Conservation (phyloP, 2,888 invertebrate species). For the Frankliniella intonsa region DNA sequence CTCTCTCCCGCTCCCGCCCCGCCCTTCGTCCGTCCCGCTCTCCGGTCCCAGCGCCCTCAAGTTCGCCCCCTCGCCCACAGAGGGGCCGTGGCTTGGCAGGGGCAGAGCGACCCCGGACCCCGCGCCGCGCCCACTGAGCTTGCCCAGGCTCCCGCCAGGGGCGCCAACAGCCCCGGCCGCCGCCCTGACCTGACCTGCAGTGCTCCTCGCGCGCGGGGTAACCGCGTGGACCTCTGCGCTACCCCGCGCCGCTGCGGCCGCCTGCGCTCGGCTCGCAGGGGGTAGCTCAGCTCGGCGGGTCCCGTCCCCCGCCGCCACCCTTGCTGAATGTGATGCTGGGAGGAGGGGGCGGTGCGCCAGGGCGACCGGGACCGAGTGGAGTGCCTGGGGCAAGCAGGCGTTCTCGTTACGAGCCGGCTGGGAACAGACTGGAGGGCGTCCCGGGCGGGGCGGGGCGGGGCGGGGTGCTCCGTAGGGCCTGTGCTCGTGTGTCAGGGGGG, state of each 20-base stretch:
- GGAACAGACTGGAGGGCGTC: not conserved
- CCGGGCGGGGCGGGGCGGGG: not conserved
- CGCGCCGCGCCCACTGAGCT: not conserved
- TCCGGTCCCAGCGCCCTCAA: not conserved
- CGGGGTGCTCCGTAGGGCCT: not conserved
- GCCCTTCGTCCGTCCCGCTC: not conserved
- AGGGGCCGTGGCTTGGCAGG: not conserved
- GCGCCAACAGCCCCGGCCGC: not conserved
- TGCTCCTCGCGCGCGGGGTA: too few relatives aligned
- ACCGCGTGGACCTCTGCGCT: too few relatives aligned
- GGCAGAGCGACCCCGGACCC: not conserved
- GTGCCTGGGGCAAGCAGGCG: not conserved
- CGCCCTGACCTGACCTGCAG: too few relatives aligned
- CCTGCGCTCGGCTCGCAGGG: too few relatives aligned
- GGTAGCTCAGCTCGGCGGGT: too few relatives aligned
- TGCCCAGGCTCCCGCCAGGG: not conserved
- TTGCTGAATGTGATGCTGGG: too few relatives aligned
- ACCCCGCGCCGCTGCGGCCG: too few relatives aligned
- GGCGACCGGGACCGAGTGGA: not conserved
- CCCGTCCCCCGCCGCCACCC: too few relatives aligned
- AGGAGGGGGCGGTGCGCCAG: not conserved
- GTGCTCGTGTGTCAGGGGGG: not conserved
- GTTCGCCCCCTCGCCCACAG: not conserved
- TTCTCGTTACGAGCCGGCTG: not conserved
- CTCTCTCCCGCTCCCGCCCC: not conserved